phyloP scores from a whole-genome alignment of 1,140 invertebrate species.

The Cotesia chilonis region DNA sequence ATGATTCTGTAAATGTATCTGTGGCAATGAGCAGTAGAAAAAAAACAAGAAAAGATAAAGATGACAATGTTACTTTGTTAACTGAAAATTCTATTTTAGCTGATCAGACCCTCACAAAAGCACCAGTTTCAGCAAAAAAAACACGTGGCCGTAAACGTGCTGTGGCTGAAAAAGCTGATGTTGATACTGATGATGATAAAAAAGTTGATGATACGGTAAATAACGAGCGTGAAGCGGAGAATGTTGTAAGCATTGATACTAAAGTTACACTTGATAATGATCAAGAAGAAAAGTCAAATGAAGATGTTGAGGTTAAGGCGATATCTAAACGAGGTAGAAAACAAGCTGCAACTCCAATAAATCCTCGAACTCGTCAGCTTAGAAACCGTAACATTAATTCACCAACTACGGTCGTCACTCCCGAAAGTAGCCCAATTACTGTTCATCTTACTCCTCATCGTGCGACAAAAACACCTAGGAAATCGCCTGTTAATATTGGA shows the following conservation, averaged over 20 bases:
- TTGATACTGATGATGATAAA: constrained; percentile 19
- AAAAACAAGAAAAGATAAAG: constrained; percentile 17
- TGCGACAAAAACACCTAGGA: constrained; percentile 47
- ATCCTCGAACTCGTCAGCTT: background rate
- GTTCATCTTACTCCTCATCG: constrained; percentile 46
- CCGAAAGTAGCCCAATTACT: constrained; percentile 46
- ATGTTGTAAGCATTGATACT: background rate
- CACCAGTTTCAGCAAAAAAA: background rate
- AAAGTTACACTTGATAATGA: background rate
- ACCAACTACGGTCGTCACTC: constrained; percentile 37
- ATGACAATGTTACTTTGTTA: background rate
- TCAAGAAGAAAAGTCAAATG: constrained; percentile 16
- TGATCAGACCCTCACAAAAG: constrained; percentile 4
- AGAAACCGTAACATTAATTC: constrained; percentile 17
- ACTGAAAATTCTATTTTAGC: background rate
- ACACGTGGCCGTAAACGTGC: constrained; percentile 18
- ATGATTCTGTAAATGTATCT: background rate
- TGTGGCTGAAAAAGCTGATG: constrained; percentile 14
- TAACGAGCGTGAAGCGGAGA: background rate
- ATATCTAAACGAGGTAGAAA: constrained; percentile 22
- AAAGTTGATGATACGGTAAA: constrained; percentile 3
- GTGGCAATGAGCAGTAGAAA: constrained; percentile 12
- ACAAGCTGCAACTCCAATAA: background rate
- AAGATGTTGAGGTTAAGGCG: constrained; percentile 31
- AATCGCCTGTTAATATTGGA: constrained; percentile 46